These are phyloP conservation scores for Melanotus villosus DNA, from an alignment of 2,888 invertebrate species.

Conservation along the genomic window DNA sequence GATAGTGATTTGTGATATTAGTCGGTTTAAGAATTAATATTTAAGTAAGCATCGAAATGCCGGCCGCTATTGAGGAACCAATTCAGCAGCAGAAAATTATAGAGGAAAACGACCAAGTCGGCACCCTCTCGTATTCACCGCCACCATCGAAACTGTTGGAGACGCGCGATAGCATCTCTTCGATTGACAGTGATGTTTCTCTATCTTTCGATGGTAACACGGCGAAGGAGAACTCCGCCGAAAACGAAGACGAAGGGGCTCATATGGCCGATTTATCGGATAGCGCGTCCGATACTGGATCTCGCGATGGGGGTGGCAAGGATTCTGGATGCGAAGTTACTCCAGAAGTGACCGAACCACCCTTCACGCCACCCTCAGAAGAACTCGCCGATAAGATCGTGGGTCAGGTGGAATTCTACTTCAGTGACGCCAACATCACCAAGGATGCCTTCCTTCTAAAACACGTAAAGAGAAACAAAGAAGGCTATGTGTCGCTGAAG, in stretches of 20 bases:
- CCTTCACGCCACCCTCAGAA: constrained; percentile 80
- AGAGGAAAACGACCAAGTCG: constrained; percentile 64
- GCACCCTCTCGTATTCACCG: constrained; percentile 61
- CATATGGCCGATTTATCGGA: constrained; percentile 77
- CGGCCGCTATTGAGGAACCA: constrained; percentile 61
- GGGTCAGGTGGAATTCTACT: constrained; percentile 94
- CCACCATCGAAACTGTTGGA: constrained; percentile 70
- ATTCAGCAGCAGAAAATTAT: constrained; percentile 61
- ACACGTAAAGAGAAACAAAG: constrained; percentile 94
- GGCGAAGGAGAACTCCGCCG: constrained; percentile 50
- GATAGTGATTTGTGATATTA: constrained; percentile 63
- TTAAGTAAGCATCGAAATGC: constrained; percentile 55
- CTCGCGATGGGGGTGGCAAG: constrained; percentile 75
- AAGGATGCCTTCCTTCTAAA: constrained; percentile 96
- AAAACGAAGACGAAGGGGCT: constrained; percentile 74
- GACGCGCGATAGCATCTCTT: constrained; percentile 74
- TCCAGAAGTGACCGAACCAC: constrained; percentile 70
- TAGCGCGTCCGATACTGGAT: constrained; percentile 76
- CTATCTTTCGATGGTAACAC: constrained; percentile 70
- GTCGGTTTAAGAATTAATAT: constrained; percentile 52
- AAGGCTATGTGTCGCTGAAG: constrained; percentile 95
- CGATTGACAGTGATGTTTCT: constrained; percentile 75
- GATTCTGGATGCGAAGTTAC: constrained; percentile 80
- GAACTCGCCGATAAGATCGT: constrained; percentile 85
- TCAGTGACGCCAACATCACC: constrained; percentile 94